phyloP scores from a whole-genome alignment of 2,888 invertebrate genomes.

The Sceliomorpha sp. region DNA sequence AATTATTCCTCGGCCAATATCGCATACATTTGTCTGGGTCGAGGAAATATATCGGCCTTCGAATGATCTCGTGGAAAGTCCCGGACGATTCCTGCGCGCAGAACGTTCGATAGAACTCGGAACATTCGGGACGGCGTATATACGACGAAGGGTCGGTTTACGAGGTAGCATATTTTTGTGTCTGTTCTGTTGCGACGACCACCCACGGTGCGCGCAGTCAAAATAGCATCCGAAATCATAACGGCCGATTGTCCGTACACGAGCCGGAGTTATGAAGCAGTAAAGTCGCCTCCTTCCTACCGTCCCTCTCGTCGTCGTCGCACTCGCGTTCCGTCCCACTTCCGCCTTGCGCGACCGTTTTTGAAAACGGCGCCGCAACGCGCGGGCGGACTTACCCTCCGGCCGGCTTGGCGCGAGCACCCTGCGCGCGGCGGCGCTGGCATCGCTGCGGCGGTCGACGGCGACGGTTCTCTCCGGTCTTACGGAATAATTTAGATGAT shows the following conservation, averaged over 20 bases:
- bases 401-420: too few relatives aligned
- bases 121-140: slow-evolving; percentile 52
- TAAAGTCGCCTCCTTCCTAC: slow-evolving; percentile 67
- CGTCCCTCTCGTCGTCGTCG: slow-evolving; percentile 33
- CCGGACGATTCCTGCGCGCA: slow-evolving; percentile 28
- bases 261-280: slow-evolving; percentile 77
- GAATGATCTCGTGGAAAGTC: slow-evolving; percentile 15
- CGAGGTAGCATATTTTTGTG: slow-evolving; percentile 79
- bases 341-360: too few relatives aligned
- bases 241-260: slow-evolving; percentile 77
- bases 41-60: too few relatives aligned
- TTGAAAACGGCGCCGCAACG: too few relatives aligned
- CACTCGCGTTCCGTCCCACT: too few relatives aligned
- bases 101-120: slow-evolving; percentile 65
- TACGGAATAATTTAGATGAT: slow-evolving; percentile 79
- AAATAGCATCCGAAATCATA: slow-evolving; percentile 80
- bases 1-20: too few relatives aligned
- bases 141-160: slow-evolving; percentile 72
- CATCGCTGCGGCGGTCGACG: too few relatives aligned
- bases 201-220: slow-evolving; percentile 76
- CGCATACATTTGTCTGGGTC: too few relatives aligned
- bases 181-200: slow-evolving; percentile 68
- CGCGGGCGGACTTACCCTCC: too few relatives aligned
- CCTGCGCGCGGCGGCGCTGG: slow-evolving; percentile 19
- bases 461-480: too few relatives aligned